Base-by-base conservation (phyloP, 2,888 invertebrate genomes). In the Apotomis turbidana region DNA sequence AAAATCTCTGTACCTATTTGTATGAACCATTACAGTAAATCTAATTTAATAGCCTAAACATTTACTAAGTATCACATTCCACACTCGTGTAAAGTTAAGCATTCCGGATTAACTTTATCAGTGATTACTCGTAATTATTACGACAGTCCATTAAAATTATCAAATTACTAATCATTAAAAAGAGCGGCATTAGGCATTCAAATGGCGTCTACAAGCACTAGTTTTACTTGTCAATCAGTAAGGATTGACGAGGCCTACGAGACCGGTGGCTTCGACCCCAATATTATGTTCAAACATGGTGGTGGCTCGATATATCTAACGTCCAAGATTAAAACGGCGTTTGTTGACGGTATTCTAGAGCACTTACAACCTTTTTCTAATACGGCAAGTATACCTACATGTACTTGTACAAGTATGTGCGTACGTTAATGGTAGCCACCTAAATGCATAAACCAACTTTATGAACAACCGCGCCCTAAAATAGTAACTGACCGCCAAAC, bases 81-180 rank as follows among this genome's bases (percentile, higher is more conserved):
- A 59, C 44, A 41, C 27, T 63, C 27, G 38, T 57, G 59, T 55
- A 41, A 6, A 41, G 46, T 60, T 10, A 66, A 60, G 5, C n/a
- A 61, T 49, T 8, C 44, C 36, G 60, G 68, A 68, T 62, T 71
- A 71, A 44, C 3, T n/a, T 52, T 62, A 57, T 52, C 38, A 8
- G 15, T 38, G 36, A 59, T 66, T 55, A 57, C 80, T 79, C 78
- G 77, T 78, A 80, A 76, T 79, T 79, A 77, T 77, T 79, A 79
- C 75, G 78, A 76, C 76, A 76, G 61, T 60, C 60, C 55, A 44
- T 59, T 36, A 51, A 5, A 71, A 67, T 54, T 63, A 68, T 55
- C 61, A 57, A 27, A 38, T 66, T 15, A 44, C 52, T 44, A 9
- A 58, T 44, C 62, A 63, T 57, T 38, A 67, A 52, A 68, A 27